Conservation (phyloP, 2,888 invertebrate genomes). For the Polylopha cassiicola region DNA sequence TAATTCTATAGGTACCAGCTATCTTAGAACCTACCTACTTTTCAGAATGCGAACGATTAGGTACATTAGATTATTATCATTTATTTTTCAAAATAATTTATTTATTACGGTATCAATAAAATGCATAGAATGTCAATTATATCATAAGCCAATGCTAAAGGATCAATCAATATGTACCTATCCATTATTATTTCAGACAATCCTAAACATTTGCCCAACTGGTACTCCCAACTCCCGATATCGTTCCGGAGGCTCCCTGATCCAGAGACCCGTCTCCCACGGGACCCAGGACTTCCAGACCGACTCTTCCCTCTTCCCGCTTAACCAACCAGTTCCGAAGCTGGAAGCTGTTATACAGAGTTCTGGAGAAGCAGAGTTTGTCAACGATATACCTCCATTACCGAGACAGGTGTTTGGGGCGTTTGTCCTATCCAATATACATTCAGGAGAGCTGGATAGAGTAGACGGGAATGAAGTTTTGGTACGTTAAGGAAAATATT, state of each 20-base stretch:
- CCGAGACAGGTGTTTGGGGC: conserved; percentile 82
- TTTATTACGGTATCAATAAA: no score
- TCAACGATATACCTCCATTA: conserved; percentile 78
- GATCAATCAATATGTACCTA: no score
- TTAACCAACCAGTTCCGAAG: conserved; percentile 83
- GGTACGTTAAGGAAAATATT: conserved; percentile 52
- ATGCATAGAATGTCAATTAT: no score
- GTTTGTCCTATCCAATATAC: conserved; percentile 79
- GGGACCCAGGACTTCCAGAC: conserved; percentile 79
- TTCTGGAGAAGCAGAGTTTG: conserved; percentile 82
- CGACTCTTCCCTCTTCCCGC: conserved; percentile 79
- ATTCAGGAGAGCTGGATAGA: conserved; percentile 73
- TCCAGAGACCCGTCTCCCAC: conserved; percentile 78
- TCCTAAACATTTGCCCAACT: conserved; percentile 70
- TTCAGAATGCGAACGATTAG: no score
- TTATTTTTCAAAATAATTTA: no score
- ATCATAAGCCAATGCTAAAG: no score
- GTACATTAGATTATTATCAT: no score
- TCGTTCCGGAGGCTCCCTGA: conserved; percentile 68
- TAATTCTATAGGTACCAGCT: no score
- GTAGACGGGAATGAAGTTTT: conserved; percentile 79
- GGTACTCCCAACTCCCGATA: conserved; percentile 51
- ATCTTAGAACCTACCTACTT: no score
- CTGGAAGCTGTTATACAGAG: conserved; percentile 78
- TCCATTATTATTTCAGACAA: conserved; percentile 63